A percentile compares a stretch with the other conserved stretches of the same genome.
These are phyloP conservation scores for Aphrophora alni DNA, from an alignment of 2,888 invertebrate species.

Conservation along the genomic window DNA sequence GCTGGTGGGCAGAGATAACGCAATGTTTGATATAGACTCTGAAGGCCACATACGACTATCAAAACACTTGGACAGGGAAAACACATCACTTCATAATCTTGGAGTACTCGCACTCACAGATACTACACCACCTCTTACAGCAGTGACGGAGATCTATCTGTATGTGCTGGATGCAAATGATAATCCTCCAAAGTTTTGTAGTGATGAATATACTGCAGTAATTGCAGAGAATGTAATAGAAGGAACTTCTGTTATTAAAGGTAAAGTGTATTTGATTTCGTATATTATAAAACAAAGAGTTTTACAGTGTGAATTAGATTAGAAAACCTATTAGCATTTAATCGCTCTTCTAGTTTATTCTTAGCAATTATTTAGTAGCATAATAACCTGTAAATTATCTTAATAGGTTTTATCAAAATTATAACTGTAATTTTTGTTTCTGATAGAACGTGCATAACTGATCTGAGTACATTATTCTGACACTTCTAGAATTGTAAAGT, in stretches of 20 bases:
- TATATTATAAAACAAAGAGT: too few relatives aligned
- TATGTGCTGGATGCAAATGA: slow-evolving; percentile 91
- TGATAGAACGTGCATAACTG: too few relatives aligned
- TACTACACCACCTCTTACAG: slow-evolving; percentile 73
- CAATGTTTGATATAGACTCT: slow-evolving; percentile 73
- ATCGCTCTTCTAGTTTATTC: too few relatives aligned
- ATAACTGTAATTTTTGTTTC: too few relatives aligned
- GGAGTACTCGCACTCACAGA: slow-evolving; percentile 75
- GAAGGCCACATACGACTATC: slow-evolving; percentile 77
- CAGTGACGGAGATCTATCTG: slow-evolving; percentile 73
- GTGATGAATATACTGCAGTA: slow-evolving; percentile 76
- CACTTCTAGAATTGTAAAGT: too few relatives aligned
- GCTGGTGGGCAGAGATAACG: slow-evolving; percentile 64
- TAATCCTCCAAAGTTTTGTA: slow-evolving; percentile 86
- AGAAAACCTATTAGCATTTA: too few relatives aligned
- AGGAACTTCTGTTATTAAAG: slow-evolving; percentile 76
- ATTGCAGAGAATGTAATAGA: slow-evolving; percentile 85
- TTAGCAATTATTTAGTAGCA: too few relatives aligned
- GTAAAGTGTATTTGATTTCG: slow-evolving; percentile 57
- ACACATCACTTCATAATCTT: slow-evolving; percentile 71
- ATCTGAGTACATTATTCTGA: too few relatives aligned
- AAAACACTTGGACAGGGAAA: slow-evolving; percentile 78
- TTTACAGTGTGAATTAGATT: too few relatives aligned
- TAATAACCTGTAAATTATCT: too few relatives aligned
- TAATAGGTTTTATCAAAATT: too few relatives aligned